Percentiles rank a stretch among this genome's conserved stretches.
phyloP scores from a whole-genome alignment of 2,113 vertebrate species.

The Prunella himalayana region DNA sequence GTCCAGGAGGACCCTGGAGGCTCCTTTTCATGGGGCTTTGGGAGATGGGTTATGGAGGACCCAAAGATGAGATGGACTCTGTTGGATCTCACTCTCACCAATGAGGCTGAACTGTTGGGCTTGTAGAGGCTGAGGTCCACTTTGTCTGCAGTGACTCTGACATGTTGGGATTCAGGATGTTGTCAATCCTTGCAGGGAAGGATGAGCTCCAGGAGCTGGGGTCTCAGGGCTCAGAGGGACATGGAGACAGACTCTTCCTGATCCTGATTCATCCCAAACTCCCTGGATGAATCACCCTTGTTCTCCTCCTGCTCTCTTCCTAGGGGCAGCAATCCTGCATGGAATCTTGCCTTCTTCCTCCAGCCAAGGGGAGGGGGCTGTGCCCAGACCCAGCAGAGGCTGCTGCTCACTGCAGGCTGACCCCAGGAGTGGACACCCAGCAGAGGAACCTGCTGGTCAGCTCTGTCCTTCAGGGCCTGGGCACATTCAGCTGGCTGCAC shows the following conservation, averaged over 20 bases:
- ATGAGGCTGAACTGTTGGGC: background rate
- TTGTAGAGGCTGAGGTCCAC: background rate
- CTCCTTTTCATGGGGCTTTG: background rate
- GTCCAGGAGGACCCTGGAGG: background rate
- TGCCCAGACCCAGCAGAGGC: background rate
- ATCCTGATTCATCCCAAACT: background rate
- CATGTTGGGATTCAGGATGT: background rate
- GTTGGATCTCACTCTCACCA: background rate
- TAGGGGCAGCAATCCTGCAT: rapidly evolving
- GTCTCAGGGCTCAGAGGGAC: background rate
- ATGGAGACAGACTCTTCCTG: background rate
- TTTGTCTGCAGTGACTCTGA: background rate
- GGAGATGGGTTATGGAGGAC: background rate
- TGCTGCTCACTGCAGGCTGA: background rate
- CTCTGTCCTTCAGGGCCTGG: too few species aligned
- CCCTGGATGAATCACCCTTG: background rate
- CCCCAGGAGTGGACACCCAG: too few species aligned
- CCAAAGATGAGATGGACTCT: background rate
- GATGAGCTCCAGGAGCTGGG: too few species aligned
- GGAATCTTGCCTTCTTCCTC: background rate
- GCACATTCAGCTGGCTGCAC: too few species aligned
- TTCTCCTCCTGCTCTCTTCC: background rate
- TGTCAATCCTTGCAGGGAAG: background rate
- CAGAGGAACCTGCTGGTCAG: too few species aligned
- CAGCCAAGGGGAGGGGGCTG: rapidly evolving